Evolutionary conservation across 1,140 invertebrate genomes (phyloP).

Genomic region (Sitobion miscanthi): DNA sequence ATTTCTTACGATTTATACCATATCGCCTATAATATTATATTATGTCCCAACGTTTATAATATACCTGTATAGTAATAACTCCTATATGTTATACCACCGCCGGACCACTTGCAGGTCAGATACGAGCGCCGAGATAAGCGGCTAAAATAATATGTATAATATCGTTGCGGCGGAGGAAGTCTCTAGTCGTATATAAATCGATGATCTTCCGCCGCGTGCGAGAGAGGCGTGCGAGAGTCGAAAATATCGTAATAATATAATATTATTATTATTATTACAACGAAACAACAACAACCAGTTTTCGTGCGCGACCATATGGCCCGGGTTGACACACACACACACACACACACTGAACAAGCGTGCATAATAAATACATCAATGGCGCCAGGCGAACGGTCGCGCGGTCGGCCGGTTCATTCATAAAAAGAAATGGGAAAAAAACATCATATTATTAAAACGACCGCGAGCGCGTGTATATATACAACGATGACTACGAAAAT

Average conservation of each 20-base stretch:
- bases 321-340: slow-evolving; percentile 23
- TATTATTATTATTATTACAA: slow-evolving; percentile 13
- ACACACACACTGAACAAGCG: not conserved
- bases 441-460: slow-evolving; percentile 8
- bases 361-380: slow-evolving; percentile 48
- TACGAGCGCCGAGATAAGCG: not conserved
- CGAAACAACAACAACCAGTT: slow-evolving; percentile 24
- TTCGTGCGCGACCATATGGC: slow-evolving; percentile 36
- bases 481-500: slow-evolving; percentile 13
- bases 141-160: not conserved
- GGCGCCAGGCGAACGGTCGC: slow-evolving; percentile 38
- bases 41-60: not conserved
- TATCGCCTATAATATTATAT: not conserved
- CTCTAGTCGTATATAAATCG: not conserved
- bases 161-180: not conserved
- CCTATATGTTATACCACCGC: not conserved
- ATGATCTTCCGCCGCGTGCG: not conserved
- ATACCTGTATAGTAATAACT: too few relatives aligned
- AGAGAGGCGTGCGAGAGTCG: not conserved
- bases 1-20: not conserved
- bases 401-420: slow-evolving; percentile 29
- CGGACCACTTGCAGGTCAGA: not conserved
- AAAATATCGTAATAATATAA: slow-evolving; percentile 37
- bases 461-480: not conserved
- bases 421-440: slow-evolving; percentile 13